Evolutionary conservation across 2,888 invertebrate genomes (phyloP), one percentile per base, ranked within the genome.

Genomic region (Masnerella sp.): DNA sequence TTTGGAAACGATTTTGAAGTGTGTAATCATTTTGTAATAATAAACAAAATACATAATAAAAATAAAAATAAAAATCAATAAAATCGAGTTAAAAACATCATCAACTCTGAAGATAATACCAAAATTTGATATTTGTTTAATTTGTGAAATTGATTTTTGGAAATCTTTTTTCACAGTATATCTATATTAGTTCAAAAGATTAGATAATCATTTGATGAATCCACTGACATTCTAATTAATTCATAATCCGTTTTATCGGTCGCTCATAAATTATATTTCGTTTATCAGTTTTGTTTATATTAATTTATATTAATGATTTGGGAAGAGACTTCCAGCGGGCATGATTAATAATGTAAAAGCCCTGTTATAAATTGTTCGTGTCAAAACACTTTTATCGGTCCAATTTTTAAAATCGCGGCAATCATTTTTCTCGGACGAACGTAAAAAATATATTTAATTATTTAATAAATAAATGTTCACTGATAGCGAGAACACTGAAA

Each of bases 191-290:
- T 40, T 40, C 30, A 14, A 5, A n/a, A 28, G 56, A 56, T 42
- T 56, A 56, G 56, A 56, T 42, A 56, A 56, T 8, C 30, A 20
- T 49, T 40, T 42, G 9, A 12, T 43, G 34, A 34, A 43, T 32
- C 56, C 18, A 42, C 56, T 11, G 42, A 42, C 56, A 36, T 22
- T 34, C 36, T 45, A 58, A 56, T 56, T 56, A 30, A 45, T 58
- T 58, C 34, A 34, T 45, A 58, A 22, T 36, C 15, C 42, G 20
- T 9, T 25, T 56, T 43, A 56, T 32, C 56, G 15, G 22, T 34
- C 25, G 7, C 30, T 22, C 45, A 34, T 43, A 58, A 58, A 58
- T 45, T 20, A 58, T 25, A 18, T 56, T 43, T 12, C 20, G 20
- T 12, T 4, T 30, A 17, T 38, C 38, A 43, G 18, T 20, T 43